Evolutionary conservation across 2,797 vertebrate species (phyloP).

Genomic region (Trachops cirrhosus): DNA sequence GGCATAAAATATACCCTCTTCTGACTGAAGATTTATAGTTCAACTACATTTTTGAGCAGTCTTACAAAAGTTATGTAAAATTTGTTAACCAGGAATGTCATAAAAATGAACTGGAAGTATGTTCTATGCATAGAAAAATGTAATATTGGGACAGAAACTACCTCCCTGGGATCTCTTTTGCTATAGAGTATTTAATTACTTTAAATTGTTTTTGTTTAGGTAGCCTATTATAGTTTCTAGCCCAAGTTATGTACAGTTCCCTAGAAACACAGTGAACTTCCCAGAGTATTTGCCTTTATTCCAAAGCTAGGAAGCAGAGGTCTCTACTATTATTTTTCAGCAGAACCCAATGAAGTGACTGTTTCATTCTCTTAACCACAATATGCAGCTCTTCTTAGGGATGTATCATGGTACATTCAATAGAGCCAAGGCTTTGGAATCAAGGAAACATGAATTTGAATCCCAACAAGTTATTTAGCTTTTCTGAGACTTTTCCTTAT

Average conservation of each 20-base stretch:
- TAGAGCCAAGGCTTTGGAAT: neutral
- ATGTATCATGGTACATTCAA: neutral
- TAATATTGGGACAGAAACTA: neutral
- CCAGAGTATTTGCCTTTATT: neutral
- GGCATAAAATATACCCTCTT: slow-evolving; percentile 12
- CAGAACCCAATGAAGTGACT: neutral
- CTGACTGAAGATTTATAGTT: neutral
- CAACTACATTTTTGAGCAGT: neutral
- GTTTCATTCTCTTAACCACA: slow-evolving; percentile 17
- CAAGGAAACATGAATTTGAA: neutral
- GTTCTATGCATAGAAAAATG: neutral
- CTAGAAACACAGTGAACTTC: neutral
- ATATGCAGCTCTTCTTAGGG: neutral
- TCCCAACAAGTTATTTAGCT: neutral
- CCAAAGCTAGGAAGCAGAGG: neutral
- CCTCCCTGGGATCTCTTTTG: neutral
- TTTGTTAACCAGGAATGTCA: neutral
- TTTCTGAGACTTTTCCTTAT: neutral
- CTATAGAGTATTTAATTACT: neutral
- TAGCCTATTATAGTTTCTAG: neutral
- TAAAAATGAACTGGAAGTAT: neutral
- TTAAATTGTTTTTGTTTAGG: slow-evolving; percentile 19
- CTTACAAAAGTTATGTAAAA: neutral
- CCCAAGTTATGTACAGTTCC: neutral
- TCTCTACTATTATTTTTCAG: neutral